A percentile compares a stretch with the other conserved stretches of the same genome.
These are phyloP conservation scores for Neotoma lepida DNA, from an alignment of 2,113 vertebrate genomes.

Conservation along the genomic window DNA sequence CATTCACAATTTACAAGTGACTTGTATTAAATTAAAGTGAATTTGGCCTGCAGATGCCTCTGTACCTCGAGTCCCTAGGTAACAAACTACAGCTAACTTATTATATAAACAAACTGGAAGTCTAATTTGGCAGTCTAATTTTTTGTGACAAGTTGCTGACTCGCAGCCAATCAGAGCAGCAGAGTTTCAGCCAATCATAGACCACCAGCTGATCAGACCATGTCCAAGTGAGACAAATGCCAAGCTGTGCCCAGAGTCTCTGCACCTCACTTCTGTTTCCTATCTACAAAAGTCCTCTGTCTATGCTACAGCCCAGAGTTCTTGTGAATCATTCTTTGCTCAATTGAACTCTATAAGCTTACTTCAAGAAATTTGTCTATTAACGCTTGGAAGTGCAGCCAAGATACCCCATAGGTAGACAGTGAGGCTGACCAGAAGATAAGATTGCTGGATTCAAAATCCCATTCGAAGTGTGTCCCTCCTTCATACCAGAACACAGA, in stretches of 20 bases:
- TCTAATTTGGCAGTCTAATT: not conserved
- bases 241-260: accelerated
- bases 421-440: not conserved
- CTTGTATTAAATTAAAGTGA: not conserved
- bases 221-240: not conserved
- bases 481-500: not conserved
- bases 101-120: not conserved
- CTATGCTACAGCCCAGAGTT: accelerated
- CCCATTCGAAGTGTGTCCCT: not conserved
- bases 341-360: not conserved
- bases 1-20: not conserved
- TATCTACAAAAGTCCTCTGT: not conserved
- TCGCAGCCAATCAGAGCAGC: not conserved
- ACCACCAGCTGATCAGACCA: not conserved
- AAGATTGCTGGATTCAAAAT: not conserved
- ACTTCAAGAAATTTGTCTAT: not conserved
- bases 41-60: not conserved
- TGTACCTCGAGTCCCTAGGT: not conserved
- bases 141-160: not conserved
- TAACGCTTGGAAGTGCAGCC: no score
- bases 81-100: conserved; percentile 14
- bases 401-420: not conserved
- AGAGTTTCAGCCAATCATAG: not conserved
- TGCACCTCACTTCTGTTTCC: not conserved
- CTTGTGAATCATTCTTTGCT: not conserved